Evolutionary conservation across 1,140 invertebrate genomes (phyloP).

Genomic region (Trichonephila clavipes): DNA sequence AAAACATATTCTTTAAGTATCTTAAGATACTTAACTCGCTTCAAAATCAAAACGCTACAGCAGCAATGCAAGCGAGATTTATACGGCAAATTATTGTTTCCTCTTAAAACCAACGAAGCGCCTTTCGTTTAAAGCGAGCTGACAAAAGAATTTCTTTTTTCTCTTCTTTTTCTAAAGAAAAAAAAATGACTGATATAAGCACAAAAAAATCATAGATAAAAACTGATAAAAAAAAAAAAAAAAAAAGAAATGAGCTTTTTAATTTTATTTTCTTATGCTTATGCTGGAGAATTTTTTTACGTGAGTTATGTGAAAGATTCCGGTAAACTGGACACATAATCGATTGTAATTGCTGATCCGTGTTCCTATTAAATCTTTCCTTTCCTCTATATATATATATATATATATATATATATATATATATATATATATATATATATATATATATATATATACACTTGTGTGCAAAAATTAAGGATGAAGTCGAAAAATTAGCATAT

Average conservation of each 20-base stretch:
- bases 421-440: too few relatives aligned
- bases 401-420: too few relatives aligned
- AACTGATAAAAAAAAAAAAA: constrained; percentile 37
- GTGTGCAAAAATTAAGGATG: too few relatives aligned
- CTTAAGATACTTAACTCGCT: neutral
- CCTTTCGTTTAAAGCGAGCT: constrained; percentile 1
- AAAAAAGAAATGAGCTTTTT: constrained; percentile 64
- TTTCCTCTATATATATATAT: too few relatives aligned
- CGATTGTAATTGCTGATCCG: constrained; percentile 73
- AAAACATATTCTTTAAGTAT: neutral
- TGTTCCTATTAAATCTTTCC: constrained; percentile 73
- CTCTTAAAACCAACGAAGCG: neutral
- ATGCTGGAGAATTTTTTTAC: constrained; percentile 37
- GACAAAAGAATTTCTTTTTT: neutral
- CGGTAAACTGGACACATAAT: constrained; percentile 73
- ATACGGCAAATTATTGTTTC: neutral
- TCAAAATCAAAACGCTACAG: neutral
- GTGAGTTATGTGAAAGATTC: constrained; percentile 50
- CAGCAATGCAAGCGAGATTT: neutral
- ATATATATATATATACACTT: too few relatives aligned
- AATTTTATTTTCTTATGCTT: constrained; percentile 61
- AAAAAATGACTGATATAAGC: neutral
- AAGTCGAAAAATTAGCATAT: too few relatives aligned
- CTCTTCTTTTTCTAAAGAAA: neutral
- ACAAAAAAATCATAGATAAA: constrained; percentile 15